These are phyloP conservation scores for Diachasma alloeum DNA, from an alignment of 1,140 invertebrate species.

Conservation along the genomic window DNA sequence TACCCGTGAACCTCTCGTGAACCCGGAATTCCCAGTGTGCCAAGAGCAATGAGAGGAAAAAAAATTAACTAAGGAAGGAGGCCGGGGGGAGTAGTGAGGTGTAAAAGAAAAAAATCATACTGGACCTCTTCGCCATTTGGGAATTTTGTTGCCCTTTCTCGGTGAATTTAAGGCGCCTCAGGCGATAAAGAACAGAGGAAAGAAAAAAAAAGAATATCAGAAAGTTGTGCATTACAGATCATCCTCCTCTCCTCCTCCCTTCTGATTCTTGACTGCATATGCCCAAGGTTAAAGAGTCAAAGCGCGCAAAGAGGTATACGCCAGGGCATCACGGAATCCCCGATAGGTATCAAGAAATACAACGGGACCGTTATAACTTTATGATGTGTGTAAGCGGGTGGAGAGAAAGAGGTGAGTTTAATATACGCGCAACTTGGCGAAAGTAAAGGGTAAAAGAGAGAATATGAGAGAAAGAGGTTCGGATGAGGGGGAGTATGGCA, in stretches of 20 bases:
- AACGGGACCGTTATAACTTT: slow-evolving; percentile 36
- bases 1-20: slow-evolving; percentile 7
- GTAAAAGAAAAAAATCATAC: not conserved
- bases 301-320: not conserved
- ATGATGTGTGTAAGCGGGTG: slow-evolving; percentile 33
- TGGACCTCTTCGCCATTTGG: slow-evolving; percentile 1
- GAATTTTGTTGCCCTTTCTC: slow-evolving; percentile 20
- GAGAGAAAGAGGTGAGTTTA: slow-evolving; percentile 20
- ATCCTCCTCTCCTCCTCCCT: slow-evolving; percentile 5
- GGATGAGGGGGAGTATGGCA: slow-evolving; percentile 36
- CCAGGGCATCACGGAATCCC: slow-evolving; percentile 28
- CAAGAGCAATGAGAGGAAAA: not conserved
- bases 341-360: slow-evolving; percentile 37
- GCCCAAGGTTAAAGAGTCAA: slow-evolving; percentile 18
- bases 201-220: not conserved
- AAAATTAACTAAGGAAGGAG: slow-evolving; percentile 18
- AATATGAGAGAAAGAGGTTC: slow-evolving; percentile 51
- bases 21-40: slow-evolving; percentile 12
- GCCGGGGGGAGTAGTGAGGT: not conserved
- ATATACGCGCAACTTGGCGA: slow-evolving; percentile 20
- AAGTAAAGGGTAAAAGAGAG: slow-evolving; percentile 41
- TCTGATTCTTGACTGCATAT: not conserved
- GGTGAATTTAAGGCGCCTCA: slow-evolving; percentile 14
- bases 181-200: not conserved
- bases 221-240: slow-evolving; percentile 19